Evolutionary conservation across 2,797 vertebrate genomes (phyloP), one percentile per base, ranked within the genome.

Genomic region (Gila robusta): DNA sequence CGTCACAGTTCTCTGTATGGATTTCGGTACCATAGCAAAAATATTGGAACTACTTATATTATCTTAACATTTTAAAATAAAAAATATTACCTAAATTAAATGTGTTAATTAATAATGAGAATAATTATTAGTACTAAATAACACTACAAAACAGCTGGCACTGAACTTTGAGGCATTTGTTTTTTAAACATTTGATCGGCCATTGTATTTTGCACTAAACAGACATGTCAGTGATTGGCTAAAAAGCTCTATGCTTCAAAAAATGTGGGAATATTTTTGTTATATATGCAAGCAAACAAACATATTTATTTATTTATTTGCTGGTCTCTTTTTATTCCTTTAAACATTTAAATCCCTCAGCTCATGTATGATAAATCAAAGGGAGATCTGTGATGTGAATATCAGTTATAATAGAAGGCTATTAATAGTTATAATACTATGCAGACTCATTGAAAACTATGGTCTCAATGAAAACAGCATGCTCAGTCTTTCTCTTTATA

Each of bases 401-500:
- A 79, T 62, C 54, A 14, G 19, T 37, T 35, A n/a, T 35, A n/a
- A 35, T 77, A 41, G 35, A 59, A 62, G 37, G 4, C 23, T 79
- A 79, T 28, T 62, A 32, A 54, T 59, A 77, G 64, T 17, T 66
- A 8, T 66, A 66, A 32, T 66, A 5, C 10, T 11, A 26, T 62
- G 56, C 56, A 62, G 10, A 71, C 35, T 32, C 62, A n/a, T n/a
- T 59, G 6, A 69, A 69, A 32, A 32, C 2, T 17, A 32, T 32
- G 9, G 12, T 70, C 41, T 74, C 41, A 44, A 32, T 84, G 54
- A 44, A 39, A 35, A 56, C 49, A 66, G 16, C 19, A 49, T 80
- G 35, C 54, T 32, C 28, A 80, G 52, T 80, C 39, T 79, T 44
- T 80, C 62, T 37, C 14, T 16, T 70, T 52, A 81, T 69, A 66